Evolutionary conservation across 2,888 invertebrate species (phyloP).

Genomic region (Sinelater perroti): DNA sequence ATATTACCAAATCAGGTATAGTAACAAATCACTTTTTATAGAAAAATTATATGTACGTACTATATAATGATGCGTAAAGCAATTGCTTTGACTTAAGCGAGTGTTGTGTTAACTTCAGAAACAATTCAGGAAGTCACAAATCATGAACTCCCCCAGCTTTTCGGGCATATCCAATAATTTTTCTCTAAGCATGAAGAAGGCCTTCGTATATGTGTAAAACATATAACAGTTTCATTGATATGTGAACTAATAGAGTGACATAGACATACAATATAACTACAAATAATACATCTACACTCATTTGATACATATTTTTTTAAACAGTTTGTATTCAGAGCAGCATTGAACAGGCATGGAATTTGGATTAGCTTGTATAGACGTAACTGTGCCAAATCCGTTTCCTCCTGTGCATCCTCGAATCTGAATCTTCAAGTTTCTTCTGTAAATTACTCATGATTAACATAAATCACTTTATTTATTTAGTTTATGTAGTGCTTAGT

Average conservation of each 20-base stretch:
- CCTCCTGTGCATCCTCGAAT: constrained; percentile 17
- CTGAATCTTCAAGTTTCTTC: constrained; percentile 4
- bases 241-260: no score
- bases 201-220: no score
- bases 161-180: no score
- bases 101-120: no score
- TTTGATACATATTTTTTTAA: not conserved
- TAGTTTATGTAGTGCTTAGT: constrained; percentile 25
- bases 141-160: no score
- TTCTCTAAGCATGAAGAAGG: no score
- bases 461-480: constrained; percentile 23
- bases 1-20: constrained; percentile 21
- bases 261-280: no score
- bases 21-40: constrained; percentile 28
- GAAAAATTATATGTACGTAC: constrained; percentile 29
- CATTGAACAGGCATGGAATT: constrained; percentile 7
- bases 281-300: no score
- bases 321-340: constrained; percentile 27
- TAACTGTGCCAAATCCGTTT: constrained; percentile 23
- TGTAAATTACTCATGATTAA: constrained; percentile 22
- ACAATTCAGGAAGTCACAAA: no score
- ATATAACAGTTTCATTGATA: no score
- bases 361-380: constrained; percentile 19
- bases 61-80: constrained; percentile 15
- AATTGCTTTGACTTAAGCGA: no score